Evolutionary conservation across 1,140 invertebrate genomes (phyloP).

Genomic region (Myzus persicae): DNA sequence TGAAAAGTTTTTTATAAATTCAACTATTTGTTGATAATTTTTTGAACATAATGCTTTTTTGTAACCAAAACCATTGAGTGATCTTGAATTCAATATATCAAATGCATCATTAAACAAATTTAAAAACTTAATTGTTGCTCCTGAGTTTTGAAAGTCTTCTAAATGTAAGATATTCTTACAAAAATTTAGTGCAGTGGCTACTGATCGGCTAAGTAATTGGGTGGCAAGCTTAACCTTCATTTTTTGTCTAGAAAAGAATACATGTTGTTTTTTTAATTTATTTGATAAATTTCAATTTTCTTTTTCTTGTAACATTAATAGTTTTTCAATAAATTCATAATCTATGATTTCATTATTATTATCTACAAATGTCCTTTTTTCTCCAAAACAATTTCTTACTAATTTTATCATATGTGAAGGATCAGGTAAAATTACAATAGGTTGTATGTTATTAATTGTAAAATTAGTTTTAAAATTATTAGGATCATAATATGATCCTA

Average conservation of each 20-base stretch:
- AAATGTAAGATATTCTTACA: too few species aligned
- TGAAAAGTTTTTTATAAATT: slow-evolving; percentile 16
- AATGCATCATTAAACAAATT: too few species aligned
- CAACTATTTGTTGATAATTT: neutral
- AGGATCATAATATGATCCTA: too few species aligned
- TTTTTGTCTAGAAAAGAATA: too few species aligned
- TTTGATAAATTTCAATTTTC: slow-evolving; percentile 39
- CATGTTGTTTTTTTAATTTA: slow-evolving; percentile 30
- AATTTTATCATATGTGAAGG: slow-evolving; percentile 18
- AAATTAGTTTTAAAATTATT: slow-evolving; percentile 16
- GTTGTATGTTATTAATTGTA: neutral
- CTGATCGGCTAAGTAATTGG: too few species aligned
- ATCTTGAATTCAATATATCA: too few species aligned
- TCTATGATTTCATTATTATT: slow-evolving; percentile 33
- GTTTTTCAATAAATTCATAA: slow-evolving; percentile 39
- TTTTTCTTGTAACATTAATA: slow-evolving; percentile 14
- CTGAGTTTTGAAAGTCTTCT: too few species aligned
- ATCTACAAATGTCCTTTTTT: slow-evolving; percentile 37
- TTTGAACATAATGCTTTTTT: slow-evolving; percentile 24
- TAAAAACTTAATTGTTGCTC: too few species aligned
- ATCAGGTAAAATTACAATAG: slow-evolving; percentile 25
- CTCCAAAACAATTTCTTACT: slow-evolving; percentile 22
- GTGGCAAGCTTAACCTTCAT: too few species aligned
- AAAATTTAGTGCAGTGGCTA: too few species aligned
- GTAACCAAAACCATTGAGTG: neutral